phyloP scores from a whole-genome alignment of 2,113 vertebrate genomes.

The Petaurus breviceps region DNA sequence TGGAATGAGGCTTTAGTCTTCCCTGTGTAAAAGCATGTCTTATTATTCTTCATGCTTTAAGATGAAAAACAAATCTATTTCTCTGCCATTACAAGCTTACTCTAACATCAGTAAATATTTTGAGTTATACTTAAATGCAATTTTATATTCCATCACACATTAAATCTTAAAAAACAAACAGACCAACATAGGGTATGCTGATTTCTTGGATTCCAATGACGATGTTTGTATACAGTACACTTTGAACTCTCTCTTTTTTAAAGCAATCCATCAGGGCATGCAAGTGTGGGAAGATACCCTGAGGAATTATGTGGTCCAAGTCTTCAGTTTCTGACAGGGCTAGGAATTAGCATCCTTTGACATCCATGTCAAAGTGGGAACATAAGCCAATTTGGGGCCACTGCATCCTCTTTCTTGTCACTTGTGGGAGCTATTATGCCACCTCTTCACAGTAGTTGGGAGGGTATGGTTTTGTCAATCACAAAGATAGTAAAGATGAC shows the following conservation, averaged over 20 bases:
- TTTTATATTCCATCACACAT: slow-evolving; percentile 63
- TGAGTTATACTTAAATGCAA: slow-evolving; percentile 41
- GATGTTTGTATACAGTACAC: slow-evolving; percentile 26
- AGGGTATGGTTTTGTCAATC: too few relatives aligned
- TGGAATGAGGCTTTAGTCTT: slow-evolving; percentile 60
- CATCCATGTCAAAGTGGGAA: background rate
- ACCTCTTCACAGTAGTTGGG: too few relatives aligned
- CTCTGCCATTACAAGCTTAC: slow-evolving; percentile 46
- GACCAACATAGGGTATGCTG: slow-evolving; percentile 24
- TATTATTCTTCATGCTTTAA: slow-evolving; percentile 55
- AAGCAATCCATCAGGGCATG: slow-evolving; percentile 52
- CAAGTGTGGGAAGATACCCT: too few relatives aligned
- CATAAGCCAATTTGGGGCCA: background rate
- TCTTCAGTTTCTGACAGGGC: too few relatives aligned
- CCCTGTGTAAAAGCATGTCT: slow-evolving; percentile 34
- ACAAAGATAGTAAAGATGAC: too few relatives aligned
- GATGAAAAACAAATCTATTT: slow-evolving; percentile 53
- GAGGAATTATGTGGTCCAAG: too few relatives aligned
- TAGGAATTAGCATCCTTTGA: too few relatives aligned
- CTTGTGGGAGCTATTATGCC: too few relatives aligned
- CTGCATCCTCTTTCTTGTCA: too few relatives aligned
- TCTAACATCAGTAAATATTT: slow-evolving; percentile 48
- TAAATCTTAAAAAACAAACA: slow-evolving; percentile 65
- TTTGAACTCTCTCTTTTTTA: slow-evolving; percentile 54
- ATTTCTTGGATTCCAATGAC: slow-evolving; percentile 56